Conservation (phyloP, 2,113 vertebrate species). For the Pavo muticus region DNA sequence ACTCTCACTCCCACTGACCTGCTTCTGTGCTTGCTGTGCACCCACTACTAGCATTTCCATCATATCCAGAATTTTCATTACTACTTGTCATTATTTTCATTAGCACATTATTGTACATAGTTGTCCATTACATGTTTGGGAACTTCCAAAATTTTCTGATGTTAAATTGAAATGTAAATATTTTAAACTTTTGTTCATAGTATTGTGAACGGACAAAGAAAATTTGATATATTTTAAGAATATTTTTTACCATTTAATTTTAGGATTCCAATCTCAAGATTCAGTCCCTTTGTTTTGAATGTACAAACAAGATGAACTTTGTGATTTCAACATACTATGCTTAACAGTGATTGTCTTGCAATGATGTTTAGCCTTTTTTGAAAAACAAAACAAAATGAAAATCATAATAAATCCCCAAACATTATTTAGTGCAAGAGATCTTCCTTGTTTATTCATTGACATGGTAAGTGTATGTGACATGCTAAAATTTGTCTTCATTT, state of each 20-base stretch:
- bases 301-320: not conserved
- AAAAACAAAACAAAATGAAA: not conserved
- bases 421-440: not conserved
- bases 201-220: not conserved
- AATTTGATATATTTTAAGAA: not conserved
- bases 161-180: not conserved
- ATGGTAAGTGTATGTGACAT: not conserved
- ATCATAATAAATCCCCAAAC: accelerated
- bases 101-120: not conserved
- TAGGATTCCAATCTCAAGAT: not conserved
- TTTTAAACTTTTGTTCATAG: not conserved
- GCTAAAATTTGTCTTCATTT: not conserved
- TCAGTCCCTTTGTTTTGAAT: not conserved
- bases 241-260: not conserved
- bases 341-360: not conserved
- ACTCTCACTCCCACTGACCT: accelerated
- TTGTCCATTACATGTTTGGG: not conserved
- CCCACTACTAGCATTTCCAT: not conserved
- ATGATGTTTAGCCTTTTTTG: not conserved
- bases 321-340: not conserved
- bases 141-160: not conserved
- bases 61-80: not conserved
- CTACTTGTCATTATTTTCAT: not conserved
- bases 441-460: not conserved
- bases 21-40: accelerated